Conservation (phyloP, 2,888 invertebrate species). For the Venusia cambrica region DNA sequence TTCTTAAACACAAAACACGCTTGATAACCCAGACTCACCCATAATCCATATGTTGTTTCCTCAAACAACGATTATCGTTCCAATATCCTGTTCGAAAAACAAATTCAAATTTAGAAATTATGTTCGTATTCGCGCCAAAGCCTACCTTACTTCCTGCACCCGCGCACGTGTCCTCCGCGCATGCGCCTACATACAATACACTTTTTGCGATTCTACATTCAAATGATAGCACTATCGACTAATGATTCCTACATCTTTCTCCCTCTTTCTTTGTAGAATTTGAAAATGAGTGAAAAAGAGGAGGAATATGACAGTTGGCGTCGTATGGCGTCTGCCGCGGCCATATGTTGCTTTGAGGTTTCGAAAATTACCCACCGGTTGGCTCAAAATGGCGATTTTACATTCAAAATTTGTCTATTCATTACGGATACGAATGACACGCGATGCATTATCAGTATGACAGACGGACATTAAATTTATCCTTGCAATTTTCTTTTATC, state of each 20-base stretch:
- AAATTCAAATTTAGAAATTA: constrained; percentile 61
- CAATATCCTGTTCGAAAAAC: constrained; percentile 72
- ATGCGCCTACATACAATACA: constrained; percentile 63
- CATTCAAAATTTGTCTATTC: constrained; percentile 59
- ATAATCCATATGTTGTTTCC: constrained; percentile 71
- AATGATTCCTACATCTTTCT: constrained; percentile 62
- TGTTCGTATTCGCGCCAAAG: constrained; percentile 71
- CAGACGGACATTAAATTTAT: constrained; percentile 26
- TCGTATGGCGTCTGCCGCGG: constrained; percentile 71
- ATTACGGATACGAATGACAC: constrained; percentile 48
- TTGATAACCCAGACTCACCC: constrained; percentile 33
- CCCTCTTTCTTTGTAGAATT: constrained; percentile 36
- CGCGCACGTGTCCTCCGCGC: constrained; percentile 60
- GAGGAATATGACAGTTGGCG: constrained; percentile 66
- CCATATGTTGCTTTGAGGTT: constrained; percentile 79
- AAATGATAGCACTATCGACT: constrained; percentile 72
- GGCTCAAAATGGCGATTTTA: constrained; percentile 59
- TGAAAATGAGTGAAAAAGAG: constrained; percentile 42
- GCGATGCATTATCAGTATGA: constrained; percentile 41
- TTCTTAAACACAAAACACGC: too few relatives aligned
- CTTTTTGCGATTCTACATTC: constrained; percentile 72
- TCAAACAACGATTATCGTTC: constrained; percentile 57
- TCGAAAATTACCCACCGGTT: constrained; percentile 67
- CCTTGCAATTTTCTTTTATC: constrained; percentile 18
- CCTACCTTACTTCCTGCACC: constrained; percentile 66